phyloP scores from a whole-genome alignment of 2,888 invertebrate genomes.

The Drosophila suboccidentalis region DNA sequence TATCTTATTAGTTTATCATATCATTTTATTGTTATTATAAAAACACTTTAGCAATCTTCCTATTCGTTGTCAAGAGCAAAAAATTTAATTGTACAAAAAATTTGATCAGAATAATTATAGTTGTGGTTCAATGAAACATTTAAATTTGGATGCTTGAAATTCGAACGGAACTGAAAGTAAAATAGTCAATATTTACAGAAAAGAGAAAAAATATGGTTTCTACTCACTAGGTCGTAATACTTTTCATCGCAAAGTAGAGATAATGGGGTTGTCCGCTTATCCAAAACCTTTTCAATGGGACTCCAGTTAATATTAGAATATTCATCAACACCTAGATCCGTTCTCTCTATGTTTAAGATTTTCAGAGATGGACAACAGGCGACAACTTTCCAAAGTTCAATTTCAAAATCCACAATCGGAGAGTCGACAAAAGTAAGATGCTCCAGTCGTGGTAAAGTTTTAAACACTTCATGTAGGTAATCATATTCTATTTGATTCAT shows the following conservation, averaged over 20 bases:
- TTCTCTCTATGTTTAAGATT: not conserved
- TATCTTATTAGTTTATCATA: too few species aligned
- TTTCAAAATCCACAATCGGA: not conserved
- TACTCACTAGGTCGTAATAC: constrained; percentile 19
- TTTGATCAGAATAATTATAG: too few species aligned
- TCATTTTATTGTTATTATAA: too few species aligned
- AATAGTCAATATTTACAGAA: not conserved
- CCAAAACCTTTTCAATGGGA: not conserved
- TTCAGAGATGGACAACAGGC: not conserved
- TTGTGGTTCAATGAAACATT: not conserved
- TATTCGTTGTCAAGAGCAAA: too few species aligned
- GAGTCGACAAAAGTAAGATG: not conserved
- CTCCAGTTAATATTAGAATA: not conserved
- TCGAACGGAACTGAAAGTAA: constrained; percentile 21
- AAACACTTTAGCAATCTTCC: too few species aligned
- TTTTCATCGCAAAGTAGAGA: not conserved
- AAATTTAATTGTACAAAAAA: not conserved
- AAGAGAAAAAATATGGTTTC: not conserved
- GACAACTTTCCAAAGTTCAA: not conserved
- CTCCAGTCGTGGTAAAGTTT: not conserved
- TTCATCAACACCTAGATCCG: not conserved
- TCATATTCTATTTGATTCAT: constrained; percentile 1
- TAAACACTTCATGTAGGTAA: not conserved
- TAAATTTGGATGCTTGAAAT: constrained; percentile 9
- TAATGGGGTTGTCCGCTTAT: not conserved